These are phyloP conservation scores for Apodemus speciosus DNA, from an alignment of 2,113 vertebrate species.

Conservation along the genomic window DNA sequence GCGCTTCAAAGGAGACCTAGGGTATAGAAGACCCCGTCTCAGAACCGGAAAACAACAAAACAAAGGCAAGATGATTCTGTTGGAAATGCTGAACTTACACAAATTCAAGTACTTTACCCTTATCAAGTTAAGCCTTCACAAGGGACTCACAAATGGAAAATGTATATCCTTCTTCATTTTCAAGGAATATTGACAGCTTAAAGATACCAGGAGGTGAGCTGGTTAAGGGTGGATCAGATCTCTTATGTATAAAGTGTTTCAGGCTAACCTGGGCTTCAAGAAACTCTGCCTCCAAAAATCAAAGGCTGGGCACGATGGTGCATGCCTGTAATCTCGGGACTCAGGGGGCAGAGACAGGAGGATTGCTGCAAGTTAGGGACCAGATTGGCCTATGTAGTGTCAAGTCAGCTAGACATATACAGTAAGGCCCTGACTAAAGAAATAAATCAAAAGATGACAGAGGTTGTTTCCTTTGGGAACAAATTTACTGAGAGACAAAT, in stretches of 20 bases:
- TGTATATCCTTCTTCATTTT: background rate
- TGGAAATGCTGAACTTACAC: conserved; percentile 45
- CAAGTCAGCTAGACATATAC: background rate
- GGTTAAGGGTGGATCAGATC: too few species aligned
- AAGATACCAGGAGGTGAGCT: background rate
- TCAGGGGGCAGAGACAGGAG: background rate
- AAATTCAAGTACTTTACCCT: conserved; percentile 51
- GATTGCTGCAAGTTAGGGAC: background rate
- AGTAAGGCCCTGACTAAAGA: background rate
- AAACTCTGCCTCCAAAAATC: background rate
- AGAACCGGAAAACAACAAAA: background rate
- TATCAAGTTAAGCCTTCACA: conserved; percentile 36
- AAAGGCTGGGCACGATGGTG: background rate
- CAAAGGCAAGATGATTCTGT: background rate
- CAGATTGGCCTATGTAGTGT: background rate
- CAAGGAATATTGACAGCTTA: conserved; percentile 3
- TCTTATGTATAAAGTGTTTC: background rate
- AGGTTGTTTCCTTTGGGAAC: conserved; percentile 67
- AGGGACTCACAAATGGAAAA: background rate
- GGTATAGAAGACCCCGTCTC: background rate
- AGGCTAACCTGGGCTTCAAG: background rate
- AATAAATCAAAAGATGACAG: background rate
- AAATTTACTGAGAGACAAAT: conserved; percentile 73
- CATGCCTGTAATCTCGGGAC: background rate
- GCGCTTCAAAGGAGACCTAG: background rate